These are phyloP conservation scores for Stictocephala bisonia DNA, from an alignment of 2,888 invertebrate species.

Conservation along the genomic window DNA sequence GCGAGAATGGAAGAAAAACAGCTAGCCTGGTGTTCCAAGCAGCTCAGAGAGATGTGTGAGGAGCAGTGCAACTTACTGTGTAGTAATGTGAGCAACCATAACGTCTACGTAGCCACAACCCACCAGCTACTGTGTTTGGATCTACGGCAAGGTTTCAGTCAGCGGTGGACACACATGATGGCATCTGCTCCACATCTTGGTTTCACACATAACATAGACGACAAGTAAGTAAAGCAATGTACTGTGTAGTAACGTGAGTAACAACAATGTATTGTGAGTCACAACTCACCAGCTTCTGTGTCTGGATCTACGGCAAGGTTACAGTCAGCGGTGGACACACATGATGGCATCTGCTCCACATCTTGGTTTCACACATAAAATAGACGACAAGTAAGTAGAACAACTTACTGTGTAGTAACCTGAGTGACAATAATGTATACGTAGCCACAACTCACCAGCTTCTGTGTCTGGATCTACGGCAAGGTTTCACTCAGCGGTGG, in stretches of 20 bases:
- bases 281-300: conserved; percentile 29
- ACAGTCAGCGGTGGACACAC: conserved; percentile 31
- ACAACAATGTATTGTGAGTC: too few species aligned
- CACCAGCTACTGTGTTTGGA: conserved; percentile 31
- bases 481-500: conserved; percentile 30
- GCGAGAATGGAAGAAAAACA: conserved; percentile 15
- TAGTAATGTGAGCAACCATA: not conserved
- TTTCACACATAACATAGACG: not conserved
- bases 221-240: not conserved
- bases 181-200: conserved; percentile 16
- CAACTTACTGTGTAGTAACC: too few species aligned
- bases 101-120: conserved; percentile 16
- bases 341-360: conserved; percentile 26
- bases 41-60: conserved; percentile 15
- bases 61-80: not conserved
- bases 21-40: conserved; percentile 39
- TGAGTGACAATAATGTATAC: conserved; percentile 8
- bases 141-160: conserved; percentile 10
- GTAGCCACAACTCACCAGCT: conserved; percentile 19
- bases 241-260: too few species aligned
- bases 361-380: conserved; percentile 12
- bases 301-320: conserved; percentile 25
- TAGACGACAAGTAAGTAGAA: not conserved
- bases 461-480: conserved; percentile 17
- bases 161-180: conserved; percentile 42